Conservation (phyloP, 2,888 invertebrate species). For the Troglohyphantes excavatus region DNA sequence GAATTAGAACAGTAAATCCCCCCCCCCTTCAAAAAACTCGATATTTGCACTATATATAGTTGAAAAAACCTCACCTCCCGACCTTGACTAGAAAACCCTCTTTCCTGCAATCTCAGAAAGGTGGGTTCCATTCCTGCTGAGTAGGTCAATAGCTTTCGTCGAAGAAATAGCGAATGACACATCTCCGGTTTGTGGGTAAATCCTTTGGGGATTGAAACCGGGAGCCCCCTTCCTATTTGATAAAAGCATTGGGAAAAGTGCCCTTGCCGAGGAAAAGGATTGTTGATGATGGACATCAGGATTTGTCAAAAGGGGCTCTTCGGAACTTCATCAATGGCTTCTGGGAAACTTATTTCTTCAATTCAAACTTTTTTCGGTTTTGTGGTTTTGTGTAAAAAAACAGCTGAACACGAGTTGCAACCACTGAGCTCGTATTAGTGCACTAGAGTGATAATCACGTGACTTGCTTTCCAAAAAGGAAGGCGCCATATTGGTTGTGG, state of each 20-base stretch:
- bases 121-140: background rate
- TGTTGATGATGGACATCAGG: background rate
- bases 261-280: background rate
- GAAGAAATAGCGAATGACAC: conserved; percentile 18
- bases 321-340: background rate
- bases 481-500: no score
- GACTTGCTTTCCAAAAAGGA: no score
- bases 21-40: no score
- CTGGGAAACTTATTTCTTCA: background rate
- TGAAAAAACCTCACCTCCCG: no score
- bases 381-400: no score
- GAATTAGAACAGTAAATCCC: no score
- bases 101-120: background rate
- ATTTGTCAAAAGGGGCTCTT: conserved; percentile 11
- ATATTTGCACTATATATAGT: no score
- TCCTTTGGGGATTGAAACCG: conserved; percentile 10
- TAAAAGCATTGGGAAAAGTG: conserved; percentile 6
- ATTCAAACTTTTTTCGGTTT: no score
- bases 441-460: no score
- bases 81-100: no score
- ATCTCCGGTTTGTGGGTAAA: conserved; percentile 29
- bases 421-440: no score
- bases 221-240: conserved; percentile 24
- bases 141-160: conserved; percentile 2
- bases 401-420: no score